Base-by-base conservation (phyloP, 2,888 invertebrate genomes). In the Melanchra persicariae region DNA sequence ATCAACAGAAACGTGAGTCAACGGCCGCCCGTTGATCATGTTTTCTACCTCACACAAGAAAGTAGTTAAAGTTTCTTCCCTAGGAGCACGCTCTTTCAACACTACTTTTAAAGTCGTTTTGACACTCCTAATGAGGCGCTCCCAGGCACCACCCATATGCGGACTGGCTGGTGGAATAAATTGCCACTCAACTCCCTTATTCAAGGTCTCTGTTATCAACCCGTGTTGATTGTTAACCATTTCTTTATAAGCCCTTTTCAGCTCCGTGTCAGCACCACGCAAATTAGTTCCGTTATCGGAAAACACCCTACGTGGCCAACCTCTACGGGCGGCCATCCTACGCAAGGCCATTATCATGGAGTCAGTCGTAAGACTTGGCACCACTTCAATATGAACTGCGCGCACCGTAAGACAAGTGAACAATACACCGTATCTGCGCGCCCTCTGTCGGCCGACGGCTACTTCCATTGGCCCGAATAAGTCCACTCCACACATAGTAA, bases 341-440 rank as follows among this genome's bases (percentile, higher is more conserved):
- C 65, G 65, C n/a, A 58, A 9, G 19, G 59, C 51, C 59, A 67
- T 67, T 30, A 67, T 67, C 40, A 59, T n/a, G 1, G 67, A 67
- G 8, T 67, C 59, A 0, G 67, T 67, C 7, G 67, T 59, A 15
- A 59, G 51, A 1, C 51, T 51, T 3, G 67, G n/a, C n/a, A 67
- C 59, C 30, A 67, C 19, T n/a, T 59, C 59, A 15, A 67, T 51
- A 24, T 67, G 66, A 1, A 67, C 51, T 2, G 66, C 66, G 17
- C 66, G 59, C 22, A 59, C 59, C 43, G 66, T 59, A 26, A 67
- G 40, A 10, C 66, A 67, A n/a, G 58, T 67, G 8, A 59, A 67
- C 0, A 59, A 22, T 40, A 59, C 59, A 8, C n/a, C n/a, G n/a
- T n/a, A n/a, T n/a, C n/a, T n/a, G n/a, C n/a, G n/a, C n/a, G n/a